Conservation (phyloP, 2,888 invertebrate genomes). For the Labia minor region DNA sequence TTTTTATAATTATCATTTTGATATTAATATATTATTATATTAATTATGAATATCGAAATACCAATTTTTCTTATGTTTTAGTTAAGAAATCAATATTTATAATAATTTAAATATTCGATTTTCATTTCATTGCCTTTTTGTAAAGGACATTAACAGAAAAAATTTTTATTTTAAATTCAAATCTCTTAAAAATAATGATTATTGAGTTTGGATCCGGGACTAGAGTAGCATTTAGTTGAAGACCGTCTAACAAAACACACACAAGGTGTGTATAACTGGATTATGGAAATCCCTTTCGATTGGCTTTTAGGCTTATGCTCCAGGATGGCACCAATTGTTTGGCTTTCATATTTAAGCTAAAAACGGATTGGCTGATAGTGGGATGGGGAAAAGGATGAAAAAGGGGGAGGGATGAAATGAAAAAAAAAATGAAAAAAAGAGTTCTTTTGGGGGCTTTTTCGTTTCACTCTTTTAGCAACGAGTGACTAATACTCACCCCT, state of each 20-base stretch:
- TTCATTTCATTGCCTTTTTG: not conserved
- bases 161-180: not conserved
- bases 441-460: too few species aligned
- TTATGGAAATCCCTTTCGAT: not conserved
- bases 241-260: not conserved
- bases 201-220: not conserved
- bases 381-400: too few species aligned
- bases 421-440: too few species aligned
- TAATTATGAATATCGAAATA: too few species aligned
- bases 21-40: too few species aligned
- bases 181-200: not conserved
- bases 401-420: too few species aligned
- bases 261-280: slow-evolving; percentile 4
- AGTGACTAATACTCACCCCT: too few species aligned
- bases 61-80: too few species aligned
- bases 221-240: not conserved
- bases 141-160: not conserved
- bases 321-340: slow-evolving; percentile 7
- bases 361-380: not conserved
- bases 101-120: too few species aligned
- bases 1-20: too few species aligned
- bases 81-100: too few species aligned
- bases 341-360: not conserved
- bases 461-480: too few species aligned
- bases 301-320: not conserved